Percentiles rank a stretch among this genome's conserved stretches.
Conservation (phyloP, 2,113 vertebrate genomes). For the Phocoena sinus region DNA sequence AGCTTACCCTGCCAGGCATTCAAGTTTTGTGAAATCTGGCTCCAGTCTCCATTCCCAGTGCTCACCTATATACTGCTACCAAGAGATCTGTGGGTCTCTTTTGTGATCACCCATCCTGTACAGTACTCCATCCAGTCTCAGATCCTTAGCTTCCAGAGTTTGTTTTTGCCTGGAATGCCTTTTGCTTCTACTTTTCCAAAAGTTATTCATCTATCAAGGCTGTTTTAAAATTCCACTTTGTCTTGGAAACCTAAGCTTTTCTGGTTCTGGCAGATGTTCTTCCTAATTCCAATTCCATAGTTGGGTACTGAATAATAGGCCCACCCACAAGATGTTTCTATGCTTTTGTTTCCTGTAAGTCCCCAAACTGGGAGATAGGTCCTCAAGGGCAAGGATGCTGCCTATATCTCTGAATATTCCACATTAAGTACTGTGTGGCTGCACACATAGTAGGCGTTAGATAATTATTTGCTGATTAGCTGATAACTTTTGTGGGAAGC, state of each 20-base stretch:
- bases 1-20: not conserved
- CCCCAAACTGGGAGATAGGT: not conserved
- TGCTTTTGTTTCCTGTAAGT: not conserved
- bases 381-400: not conserved
- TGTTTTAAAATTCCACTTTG: conserved; percentile 17
- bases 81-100: not conserved
- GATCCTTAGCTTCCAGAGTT: not conserved
- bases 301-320: not conserved
- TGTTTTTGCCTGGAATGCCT: not conserved
- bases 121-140: not conserved
- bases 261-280: not conserved
- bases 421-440: not conserved
- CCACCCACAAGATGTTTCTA: not conserved
- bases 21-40: not conserved
- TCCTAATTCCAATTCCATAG: not conserved
- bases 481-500: not conserved
- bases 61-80: not conserved
- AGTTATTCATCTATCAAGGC: not conserved
- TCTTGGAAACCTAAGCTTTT: not conserved
- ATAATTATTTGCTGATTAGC: conserved; percentile 14
- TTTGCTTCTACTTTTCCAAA: not conserved
- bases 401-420: not conserved
- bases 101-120: not conserved
- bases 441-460: not conserved
- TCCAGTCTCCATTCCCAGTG: not conserved